Conservation (phyloP, 2,797 vertebrate species). For the Coregonus sp. region DNA sequence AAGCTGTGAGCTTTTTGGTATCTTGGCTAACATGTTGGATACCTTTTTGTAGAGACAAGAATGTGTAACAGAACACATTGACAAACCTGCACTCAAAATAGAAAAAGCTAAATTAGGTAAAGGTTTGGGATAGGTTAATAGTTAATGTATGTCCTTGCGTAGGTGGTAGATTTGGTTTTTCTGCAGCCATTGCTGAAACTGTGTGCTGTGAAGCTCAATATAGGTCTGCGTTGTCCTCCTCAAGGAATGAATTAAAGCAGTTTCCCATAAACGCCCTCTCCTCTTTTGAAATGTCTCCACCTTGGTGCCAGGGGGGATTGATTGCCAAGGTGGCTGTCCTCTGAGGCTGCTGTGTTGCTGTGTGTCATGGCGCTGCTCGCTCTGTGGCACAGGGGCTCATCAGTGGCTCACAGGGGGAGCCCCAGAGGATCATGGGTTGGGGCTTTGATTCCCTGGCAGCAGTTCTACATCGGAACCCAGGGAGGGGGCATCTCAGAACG, state of each 20-base stretch:
- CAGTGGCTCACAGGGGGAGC: slow-evolving; percentile 33
- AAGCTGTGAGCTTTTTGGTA: neutral
- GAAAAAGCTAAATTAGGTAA: neutral
- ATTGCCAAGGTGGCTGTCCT: slow-evolving; percentile 39
- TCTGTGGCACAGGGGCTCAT: slow-evolving; percentile 55
- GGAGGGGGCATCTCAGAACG: neutral
- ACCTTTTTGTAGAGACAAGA: neutral
- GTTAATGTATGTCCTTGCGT: neutral
- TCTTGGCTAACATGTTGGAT: neutral
- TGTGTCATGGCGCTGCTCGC: slow-evolving; percentile 54
- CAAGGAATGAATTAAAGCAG: slow-evolving; percentile 46
- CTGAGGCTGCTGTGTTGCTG: slow-evolving; percentile 59
- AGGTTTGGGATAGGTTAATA: neutral
- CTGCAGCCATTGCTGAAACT: slow-evolving; percentile 39
- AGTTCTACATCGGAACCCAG: slow-evolving; percentile 10
- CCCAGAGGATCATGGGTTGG: slow-evolving; percentile 31
- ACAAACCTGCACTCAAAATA: neutral
- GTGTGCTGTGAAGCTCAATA: slow-evolving; percentile 15
- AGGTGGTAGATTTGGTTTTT: slow-evolving; percentile 26
- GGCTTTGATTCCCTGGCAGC: slow-evolving; percentile 24
- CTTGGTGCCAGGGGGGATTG: slow-evolving; percentile 42
- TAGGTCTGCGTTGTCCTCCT: slow-evolving; percentile 40
- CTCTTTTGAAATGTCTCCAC: slow-evolving; percentile 41
- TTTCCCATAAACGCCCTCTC: slow-evolving; percentile 20
- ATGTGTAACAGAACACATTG: slow-evolving; percentile 1